These are phyloP conservation scores for Phoxinus dragarum DNA, from an alignment of 2,797 vertebrate genomes.

Conservation along the genomic window DNA sequence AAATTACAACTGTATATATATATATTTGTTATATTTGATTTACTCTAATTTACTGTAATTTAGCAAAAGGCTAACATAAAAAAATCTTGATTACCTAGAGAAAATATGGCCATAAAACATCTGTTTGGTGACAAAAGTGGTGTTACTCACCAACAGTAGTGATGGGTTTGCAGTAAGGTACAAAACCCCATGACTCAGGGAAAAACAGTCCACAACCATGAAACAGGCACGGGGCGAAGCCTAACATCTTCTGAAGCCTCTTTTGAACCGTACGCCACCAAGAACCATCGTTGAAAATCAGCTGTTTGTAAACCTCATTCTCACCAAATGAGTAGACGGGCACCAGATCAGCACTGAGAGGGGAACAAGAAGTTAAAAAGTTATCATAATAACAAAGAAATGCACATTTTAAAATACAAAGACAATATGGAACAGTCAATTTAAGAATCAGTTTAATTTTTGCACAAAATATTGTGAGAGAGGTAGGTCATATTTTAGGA, in stretches of 20 bases:
- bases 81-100: not conserved
- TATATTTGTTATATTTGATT: not conserved
- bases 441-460: not conserved
- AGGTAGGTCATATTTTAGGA: not conserved
- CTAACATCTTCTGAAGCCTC: conserved; percentile 92
- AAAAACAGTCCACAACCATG: conserved; percentile 93
- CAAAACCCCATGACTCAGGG: conserved; percentile 86
- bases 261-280: conserved; percentile 86
- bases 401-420: conserved; percentile 16
- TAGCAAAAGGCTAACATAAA: not conserved
- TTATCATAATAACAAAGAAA: not conserved
- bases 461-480: not conserved
- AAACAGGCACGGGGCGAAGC: conserved; percentile 95
- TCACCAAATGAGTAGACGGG: conserved; percentile 96
- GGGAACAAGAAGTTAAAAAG: conserved; percentile 24
- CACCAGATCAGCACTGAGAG: conserved; percentile 90
- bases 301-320: conserved; percentile 93
- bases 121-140: not conserved
- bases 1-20: no score
- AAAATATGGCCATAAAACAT: not conserved
- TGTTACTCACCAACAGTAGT: conserved; percentile 87
- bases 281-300: conserved; percentile 91
- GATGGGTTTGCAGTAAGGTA: conserved; percentile 93
- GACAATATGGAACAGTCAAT: not conserved
- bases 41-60: not conserved